Conservation (phyloP, 2,797 vertebrate species). For the Poeciliopsis paucimaculata region DNA sequence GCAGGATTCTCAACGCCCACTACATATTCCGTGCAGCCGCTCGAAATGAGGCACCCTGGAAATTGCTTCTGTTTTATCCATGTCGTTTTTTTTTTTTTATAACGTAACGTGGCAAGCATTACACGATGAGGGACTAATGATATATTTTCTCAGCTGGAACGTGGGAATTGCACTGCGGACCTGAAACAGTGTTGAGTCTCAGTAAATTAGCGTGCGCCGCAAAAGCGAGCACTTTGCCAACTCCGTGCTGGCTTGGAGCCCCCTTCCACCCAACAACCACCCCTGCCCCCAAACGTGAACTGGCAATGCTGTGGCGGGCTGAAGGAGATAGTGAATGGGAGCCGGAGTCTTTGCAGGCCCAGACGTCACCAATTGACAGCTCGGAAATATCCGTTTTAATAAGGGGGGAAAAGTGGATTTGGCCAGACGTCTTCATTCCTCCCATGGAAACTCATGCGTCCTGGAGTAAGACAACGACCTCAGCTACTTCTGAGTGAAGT, state of each 20-base stretch:
- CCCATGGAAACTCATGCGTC: conserved; percentile 81
- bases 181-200: conserved; percentile 79
- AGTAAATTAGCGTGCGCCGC: conserved; percentile 78
- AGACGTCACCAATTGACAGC: conserved; percentile 83
- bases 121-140: conserved; percentile 82
- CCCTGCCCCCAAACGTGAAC: conserved; percentile 29
- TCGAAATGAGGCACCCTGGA: conserved; percentile 73
- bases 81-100: conserved; percentile 77
- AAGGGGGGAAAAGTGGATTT: conserved; percentile 81
- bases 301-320: conserved; percentile 55
- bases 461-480: conserved; percentile 79
- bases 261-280: background rate
- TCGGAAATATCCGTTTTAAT: conserved; percentile 85
- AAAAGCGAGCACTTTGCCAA: conserved; percentile 71
- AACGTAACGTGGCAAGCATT: conserved; percentile 84
- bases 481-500: conserved; percentile 69
- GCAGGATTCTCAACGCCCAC: conserved; percentile 62
- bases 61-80: conserved; percentile 75
- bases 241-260: conserved; percentile 49
- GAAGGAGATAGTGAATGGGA: conserved; percentile 66
- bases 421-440: conserved; percentile 82
- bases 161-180: conserved; percentile 74
- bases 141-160: conserved; percentile 87
- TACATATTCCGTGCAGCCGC: conserved; percentile 70
- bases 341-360: conserved; percentile 71